These are phyloP conservation scores for Tyto alba DNA, from an alignment of 2,113 vertebrate genomes.

Conservation along the genomic window DNA sequence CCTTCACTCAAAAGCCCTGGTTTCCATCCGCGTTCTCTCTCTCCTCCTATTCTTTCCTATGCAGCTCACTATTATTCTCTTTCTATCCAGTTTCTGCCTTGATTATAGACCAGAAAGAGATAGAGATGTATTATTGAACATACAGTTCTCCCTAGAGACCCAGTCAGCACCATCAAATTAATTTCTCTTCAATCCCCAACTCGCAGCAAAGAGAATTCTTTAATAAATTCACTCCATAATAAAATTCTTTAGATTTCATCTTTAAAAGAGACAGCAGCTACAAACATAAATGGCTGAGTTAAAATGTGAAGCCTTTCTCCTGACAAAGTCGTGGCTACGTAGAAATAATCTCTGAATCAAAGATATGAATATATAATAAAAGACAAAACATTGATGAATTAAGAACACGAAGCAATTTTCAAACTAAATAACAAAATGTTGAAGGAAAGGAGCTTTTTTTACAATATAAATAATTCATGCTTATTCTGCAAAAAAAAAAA, in stretches of 20 bases:
- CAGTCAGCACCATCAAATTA: conserved; percentile 18
- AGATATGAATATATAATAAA: not conserved
- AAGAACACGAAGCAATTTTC: not conserved
- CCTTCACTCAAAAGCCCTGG: not conserved
- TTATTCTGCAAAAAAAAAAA: not conserved
- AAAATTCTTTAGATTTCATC: conserved; percentile 4
- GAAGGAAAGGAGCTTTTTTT: conserved; percentile 16
- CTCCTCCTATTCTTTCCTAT: not conserved
- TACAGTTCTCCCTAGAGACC: not conserved
- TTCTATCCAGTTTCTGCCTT: not conserved
- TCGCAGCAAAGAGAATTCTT: not conserved
- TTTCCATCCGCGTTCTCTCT: not conserved
- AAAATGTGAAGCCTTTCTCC: not conserved
- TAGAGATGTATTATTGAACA: conserved; percentile 23
- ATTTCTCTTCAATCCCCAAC: conserved; percentile 10
- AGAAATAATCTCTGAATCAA: conserved; percentile 2
- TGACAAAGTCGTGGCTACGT: not conserved
- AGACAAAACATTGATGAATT: not conserved
- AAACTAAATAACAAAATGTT: not conserved
- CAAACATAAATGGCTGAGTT: not conserved
- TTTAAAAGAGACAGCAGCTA: not conserved
- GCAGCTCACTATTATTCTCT: not conserved
- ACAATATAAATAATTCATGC: not conserved
- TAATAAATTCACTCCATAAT: conserved; percentile 26
- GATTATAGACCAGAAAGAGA: not conserved